Percentiles rank a stretch among this genome's conserved stretches.
These are phyloP conservation scores for Ceratina australensis DNA, from an alignment of 1,140 invertebrate genomes.

Conservation along the genomic window DNA sequence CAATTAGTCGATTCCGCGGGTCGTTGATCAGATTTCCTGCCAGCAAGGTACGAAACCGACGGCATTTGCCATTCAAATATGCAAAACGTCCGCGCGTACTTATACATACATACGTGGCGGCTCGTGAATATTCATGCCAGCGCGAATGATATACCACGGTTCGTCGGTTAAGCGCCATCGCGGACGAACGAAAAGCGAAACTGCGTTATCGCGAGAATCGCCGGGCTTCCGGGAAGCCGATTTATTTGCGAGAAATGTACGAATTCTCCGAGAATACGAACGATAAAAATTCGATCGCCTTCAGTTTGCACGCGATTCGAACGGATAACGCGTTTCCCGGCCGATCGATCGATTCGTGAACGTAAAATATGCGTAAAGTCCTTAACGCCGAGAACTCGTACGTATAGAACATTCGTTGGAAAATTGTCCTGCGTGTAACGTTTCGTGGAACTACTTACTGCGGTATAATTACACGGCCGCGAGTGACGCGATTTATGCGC, in stretches of 20 bases:
- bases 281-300: too few species aligned
- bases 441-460: constrained; percentile 55
- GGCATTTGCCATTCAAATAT: constrained; percentile 9
- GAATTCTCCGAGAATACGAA: too few species aligned
- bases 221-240: constrained; percentile 16
- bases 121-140: constrained; percentile 54
- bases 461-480: constrained; percentile 38
- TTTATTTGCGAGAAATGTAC: too few species aligned
- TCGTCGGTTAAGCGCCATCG: constrained; percentile 33
- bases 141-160: constrained; percentile 44
- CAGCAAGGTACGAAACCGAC: background rate
- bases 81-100: constrained; percentile 24
- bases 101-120: constrained; percentile 19
- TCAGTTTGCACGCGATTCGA: too few species aligned
- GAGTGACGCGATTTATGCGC: constrained; percentile 40
- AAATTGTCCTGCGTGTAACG: constrained; percentile 53
- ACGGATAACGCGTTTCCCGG: background rate
- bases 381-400: background rate
- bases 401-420: constrained; percentile 22
- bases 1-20: constrained; percentile 9
- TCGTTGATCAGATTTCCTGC: constrained; percentile 16
- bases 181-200: constrained; percentile 20
- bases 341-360: background rate
- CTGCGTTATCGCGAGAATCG: constrained; percentile 35
- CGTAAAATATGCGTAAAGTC: constrained; percentile 15